Evolutionary conservation across 92 coral and sea anemone genomes (phyloP).

Genomic region (Phymanthus crucifer): DNA sequence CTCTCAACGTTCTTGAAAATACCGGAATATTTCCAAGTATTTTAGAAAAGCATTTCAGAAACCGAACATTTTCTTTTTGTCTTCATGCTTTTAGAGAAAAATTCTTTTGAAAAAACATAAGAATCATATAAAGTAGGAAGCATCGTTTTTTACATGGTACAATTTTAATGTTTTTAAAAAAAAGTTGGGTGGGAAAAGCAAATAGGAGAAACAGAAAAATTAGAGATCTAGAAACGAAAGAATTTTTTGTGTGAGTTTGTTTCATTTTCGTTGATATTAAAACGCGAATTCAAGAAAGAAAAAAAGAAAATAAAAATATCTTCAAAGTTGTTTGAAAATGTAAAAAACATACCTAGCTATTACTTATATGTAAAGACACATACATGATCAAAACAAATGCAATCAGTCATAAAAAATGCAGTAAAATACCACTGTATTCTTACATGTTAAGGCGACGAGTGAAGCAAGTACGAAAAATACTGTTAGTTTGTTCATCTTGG

Average conservation of each 20-base stretch:
- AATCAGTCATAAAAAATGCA: too few species aligned
- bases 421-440: neutral
- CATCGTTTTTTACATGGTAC: neutral
- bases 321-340: too few species aligned
- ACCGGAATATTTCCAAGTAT: neutral
- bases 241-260: neutral
- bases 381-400: too few species aligned
- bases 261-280: neutral
- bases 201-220: neutral
- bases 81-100: neutral
- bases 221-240: neutral
- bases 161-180: neutral
- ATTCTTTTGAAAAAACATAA: neutral
- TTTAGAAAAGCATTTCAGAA: neutral
- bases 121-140: neutral
- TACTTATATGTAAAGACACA: too few species aligned
- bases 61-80: neutral
- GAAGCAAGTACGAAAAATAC: conserved; percentile 44
- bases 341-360: too few species aligned
- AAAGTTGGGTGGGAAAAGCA: neutral
- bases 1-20: neutral
- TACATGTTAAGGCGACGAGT: conserved; percentile 47
- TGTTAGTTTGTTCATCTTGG: conserved; percentile 44
- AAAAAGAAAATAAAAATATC: neutral
- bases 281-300: neutral